Conservation (phyloP, 1,140 invertebrate genomes). For the Maconellicoccus hirsutus region DNA sequence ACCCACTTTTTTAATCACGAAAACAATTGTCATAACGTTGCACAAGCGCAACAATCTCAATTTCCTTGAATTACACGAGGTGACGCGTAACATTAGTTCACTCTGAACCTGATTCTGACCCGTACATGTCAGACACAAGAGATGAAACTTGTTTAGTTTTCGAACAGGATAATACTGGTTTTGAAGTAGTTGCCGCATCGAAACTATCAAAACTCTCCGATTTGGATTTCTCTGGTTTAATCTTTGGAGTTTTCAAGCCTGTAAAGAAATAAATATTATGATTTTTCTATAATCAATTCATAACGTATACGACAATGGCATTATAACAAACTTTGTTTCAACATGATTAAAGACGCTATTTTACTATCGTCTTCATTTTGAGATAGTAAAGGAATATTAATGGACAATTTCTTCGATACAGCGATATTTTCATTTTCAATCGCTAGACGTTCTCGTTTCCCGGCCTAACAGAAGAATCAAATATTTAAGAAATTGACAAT, state of each 20-base stretch:
- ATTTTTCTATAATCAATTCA: too few relatives aligned
- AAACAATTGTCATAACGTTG: too few relatives aligned
- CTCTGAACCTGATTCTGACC: neutral
- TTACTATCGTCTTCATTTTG: slow-evolving; percentile 67
- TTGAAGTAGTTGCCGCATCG: neutral
- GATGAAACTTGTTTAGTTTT: neutral
- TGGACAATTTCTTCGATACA: slow-evolving; percentile 61
- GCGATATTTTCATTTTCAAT: slow-evolving; percentile 52
- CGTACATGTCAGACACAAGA: neutral
- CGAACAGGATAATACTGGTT: neutral
- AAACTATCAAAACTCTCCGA: neutral
- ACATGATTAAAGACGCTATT: slow-evolving; percentile 57
- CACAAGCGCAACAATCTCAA: too few relatives aligned
- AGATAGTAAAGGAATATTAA: slow-evolving; percentile 63
- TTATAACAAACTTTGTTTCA: slow-evolving; percentile 40
- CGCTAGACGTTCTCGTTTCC: slow-evolving; percentile 60
- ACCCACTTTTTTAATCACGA: too few relatives aligned
- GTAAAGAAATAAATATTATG: neutral
- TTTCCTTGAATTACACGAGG: too few relatives aligned
- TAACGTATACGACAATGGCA: too few relatives aligned
- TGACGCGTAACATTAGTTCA: neutral
- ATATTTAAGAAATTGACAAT: too few relatives aligned
- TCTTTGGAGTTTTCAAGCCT: neutral
- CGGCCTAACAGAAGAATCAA: slow-evolving; percentile 39
- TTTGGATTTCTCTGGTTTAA: neutral